Evolutionary conservation across 2,797 vertebrate genomes (phyloP).

Genomic region (Brachyalestes nurse): DNA sequence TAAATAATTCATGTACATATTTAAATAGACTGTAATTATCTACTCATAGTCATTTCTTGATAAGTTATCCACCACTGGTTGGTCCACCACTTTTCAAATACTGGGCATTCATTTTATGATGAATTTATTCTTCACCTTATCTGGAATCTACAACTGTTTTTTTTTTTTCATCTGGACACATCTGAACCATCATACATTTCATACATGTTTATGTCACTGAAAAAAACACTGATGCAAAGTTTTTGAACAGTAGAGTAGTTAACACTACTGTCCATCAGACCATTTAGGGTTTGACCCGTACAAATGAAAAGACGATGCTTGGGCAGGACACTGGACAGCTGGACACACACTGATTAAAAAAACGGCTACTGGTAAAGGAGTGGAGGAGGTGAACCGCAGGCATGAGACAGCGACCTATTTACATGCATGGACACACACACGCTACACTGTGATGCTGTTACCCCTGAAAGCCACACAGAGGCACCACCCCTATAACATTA

Average conservation of each 20-base stretch:
- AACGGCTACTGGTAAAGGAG: background rate
- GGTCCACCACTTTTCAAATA: background rate
- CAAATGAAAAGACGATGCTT: background rate
- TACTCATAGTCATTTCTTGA: background rate
- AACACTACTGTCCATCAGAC: background rate
- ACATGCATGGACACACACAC: constrained; percentile 27
- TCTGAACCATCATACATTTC: no score
- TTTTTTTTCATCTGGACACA: no score
- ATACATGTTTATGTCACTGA: no score
- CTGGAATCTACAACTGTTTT: no score
- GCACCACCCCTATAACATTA: constrained; percentile 44
- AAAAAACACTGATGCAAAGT: no score
- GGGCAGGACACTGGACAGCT: background rate
- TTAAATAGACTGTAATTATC: background rate
- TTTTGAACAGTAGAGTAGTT: background rate
- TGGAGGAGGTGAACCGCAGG: background rate
- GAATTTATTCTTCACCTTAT: background rate
- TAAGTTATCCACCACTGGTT: no score
- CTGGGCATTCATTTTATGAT: background rate
- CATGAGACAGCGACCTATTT: background rate
- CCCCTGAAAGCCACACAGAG: constrained; percentile 25
- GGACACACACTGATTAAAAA: background rate
- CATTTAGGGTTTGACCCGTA: no score
- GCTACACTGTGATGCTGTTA: constrained; percentile 26
- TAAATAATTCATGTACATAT: no score